Conservation (phyloP, 2,113 vertebrate genomes). For the Hydrolagus affinis region DNA sequence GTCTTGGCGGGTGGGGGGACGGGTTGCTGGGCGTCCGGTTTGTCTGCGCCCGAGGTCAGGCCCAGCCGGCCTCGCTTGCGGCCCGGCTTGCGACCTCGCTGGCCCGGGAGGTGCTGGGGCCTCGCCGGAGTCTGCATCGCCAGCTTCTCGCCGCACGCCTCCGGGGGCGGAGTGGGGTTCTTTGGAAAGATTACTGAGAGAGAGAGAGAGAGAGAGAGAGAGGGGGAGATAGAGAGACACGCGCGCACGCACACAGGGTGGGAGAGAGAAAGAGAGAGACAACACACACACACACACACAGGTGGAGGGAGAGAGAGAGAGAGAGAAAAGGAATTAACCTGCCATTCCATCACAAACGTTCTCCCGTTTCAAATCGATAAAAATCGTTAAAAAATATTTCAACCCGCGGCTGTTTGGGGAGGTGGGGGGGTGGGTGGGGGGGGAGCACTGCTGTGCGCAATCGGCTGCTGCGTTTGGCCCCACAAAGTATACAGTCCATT, state of each 20-base stretch:
- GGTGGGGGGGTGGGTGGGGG: too few relatives aligned
- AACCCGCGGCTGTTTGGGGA: too few relatives aligned
- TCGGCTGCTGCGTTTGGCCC: too few relatives aligned
- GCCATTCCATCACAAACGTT: too few relatives aligned
- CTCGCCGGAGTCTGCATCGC: conserved; percentile 68
- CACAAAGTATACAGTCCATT: too few relatives aligned
- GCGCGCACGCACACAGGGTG: too few relatives aligned
- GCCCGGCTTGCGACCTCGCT: conserved; percentile 81
- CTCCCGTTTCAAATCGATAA: too few relatives aligned
- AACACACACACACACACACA: too few relatives aligned
- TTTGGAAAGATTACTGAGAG: conserved; percentile 80
- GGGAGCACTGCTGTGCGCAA: too few relatives aligned
- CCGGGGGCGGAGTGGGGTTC: conserved; percentile 67
- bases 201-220: conserved; percentile 37
- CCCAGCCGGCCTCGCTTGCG: conserved; percentile 67
- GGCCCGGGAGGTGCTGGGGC: conserved; percentile 62
- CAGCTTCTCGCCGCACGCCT: conserved; percentile 70
- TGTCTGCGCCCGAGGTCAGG: background rate
- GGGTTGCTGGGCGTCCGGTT: conserved; percentile 50
- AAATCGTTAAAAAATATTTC: too few relatives aligned
- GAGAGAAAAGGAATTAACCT: conserved; percentile 29
- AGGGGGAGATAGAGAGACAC: background rate
- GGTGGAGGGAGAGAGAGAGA: conserved; percentile 32
- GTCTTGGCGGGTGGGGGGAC: conserved; percentile 59
- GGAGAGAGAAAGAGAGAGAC: conserved; percentile 8